A percentile compares a stretch with the other conserved stretches of the same genome.
Evolutionary conservation across 1,140 invertebrate species (phyloP).

Genomic region (Macrosteles quadrilineatus): DNA sequence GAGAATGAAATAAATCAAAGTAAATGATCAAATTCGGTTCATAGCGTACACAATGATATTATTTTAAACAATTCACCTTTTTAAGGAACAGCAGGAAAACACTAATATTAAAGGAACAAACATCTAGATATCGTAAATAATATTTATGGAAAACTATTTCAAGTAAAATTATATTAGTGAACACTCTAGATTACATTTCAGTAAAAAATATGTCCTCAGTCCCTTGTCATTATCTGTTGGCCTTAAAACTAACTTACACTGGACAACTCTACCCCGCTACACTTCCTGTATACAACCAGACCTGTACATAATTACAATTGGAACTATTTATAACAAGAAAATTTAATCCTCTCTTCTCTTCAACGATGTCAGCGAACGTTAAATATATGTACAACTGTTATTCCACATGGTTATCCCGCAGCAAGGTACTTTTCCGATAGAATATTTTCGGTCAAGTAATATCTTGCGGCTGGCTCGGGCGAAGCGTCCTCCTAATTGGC

Average conservation of each 20-base stretch:
- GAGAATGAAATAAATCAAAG: too few species aligned
- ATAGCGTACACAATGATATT: too few species aligned
- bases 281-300: not conserved
- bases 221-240: not conserved
- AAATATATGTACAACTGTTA: constrained; percentile 17
- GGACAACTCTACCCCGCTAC: not conserved
- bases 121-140: too few species aligned
- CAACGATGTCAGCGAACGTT: not conserved
- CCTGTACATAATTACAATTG: constrained; percentile 6
- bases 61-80: too few species aligned
- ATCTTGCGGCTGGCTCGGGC: not conserved
- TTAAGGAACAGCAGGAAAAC: too few species aligned
- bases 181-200: too few species aligned
- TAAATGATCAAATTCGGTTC: too few species aligned
- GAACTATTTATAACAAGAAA: not conserved
- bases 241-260: not conserved
- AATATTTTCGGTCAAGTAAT: not conserved
- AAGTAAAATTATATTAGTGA: too few species aligned
- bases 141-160: too few species aligned
- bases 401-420: constrained; percentile 30
- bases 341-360: not conserved
- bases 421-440: constrained; percentile 21
- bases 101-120: too few species aligned
- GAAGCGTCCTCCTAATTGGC: constrained; percentile 29
- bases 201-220: not conserved